Evolutionary conservation across 2,797 vertebrate species (phyloP).

Genomic region (Poeciliopsis infans): DNA sequence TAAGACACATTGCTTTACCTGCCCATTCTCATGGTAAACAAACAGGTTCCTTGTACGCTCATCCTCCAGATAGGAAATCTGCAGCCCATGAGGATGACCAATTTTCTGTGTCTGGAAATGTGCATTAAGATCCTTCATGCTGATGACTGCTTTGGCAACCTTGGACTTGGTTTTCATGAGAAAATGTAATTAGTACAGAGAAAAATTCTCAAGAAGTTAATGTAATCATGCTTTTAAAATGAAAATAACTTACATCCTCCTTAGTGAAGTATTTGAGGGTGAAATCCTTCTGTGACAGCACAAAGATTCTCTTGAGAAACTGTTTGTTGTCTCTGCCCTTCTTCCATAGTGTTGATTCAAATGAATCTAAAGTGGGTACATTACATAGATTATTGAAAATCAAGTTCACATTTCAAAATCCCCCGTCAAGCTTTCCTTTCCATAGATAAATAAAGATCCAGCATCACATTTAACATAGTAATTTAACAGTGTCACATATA

Average conservation of each 20-base stretch:
- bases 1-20: conserved; percentile 75
- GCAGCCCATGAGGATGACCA: conserved; percentile 84
- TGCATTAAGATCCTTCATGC: conserved; percentile 86
- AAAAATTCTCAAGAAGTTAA: not conserved
- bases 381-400: not conserved
- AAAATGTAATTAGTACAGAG: not conserved
- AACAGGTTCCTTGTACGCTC: conserved; percentile 88
- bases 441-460: not conserved
- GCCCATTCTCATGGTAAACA: conserved; percentile 87
- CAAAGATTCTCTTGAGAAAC: conserved; percentile 85
- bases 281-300: conserved; percentile 84
- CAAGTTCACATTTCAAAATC: not conserved
- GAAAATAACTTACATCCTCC: conserved; percentile 82
- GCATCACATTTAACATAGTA: not conserved
- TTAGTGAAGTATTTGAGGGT: conserved; percentile 88
- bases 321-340: conserved; percentile 85
- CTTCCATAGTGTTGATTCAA: conserved; percentile 87
- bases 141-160: conserved; percentile 86
- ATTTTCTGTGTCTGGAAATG: conserved; percentile 91
- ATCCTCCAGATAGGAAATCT: conserved; percentile 85
- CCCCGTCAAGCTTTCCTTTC: not conserved
- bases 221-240: not conserved
- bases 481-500: not conserved
- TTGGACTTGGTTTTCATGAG: conserved; percentile 71
- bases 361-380: conserved; percentile 69